Evolutionary conservation across 2,888 invertebrate species (phyloP).

Genomic region (Plagiodera versicolora): DNA sequence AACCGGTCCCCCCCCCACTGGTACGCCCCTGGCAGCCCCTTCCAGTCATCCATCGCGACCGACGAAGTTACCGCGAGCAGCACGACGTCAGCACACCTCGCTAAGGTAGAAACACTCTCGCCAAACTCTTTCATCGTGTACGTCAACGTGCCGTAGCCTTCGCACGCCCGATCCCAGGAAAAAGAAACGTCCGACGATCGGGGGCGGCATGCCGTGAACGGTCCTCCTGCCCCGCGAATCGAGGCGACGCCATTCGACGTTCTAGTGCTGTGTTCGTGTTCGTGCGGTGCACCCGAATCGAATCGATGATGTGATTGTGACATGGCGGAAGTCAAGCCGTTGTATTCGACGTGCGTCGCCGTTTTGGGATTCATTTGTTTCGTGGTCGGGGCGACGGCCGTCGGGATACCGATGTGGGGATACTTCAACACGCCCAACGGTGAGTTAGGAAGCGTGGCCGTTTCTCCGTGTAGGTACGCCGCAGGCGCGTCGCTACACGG

Average conservation of each 20-base stretch:
- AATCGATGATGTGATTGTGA: slow-evolving; percentile 42
- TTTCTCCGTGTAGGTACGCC: slow-evolving; percentile 2
- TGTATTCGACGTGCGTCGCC: slow-evolving; percentile 70
- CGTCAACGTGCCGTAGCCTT: too few relatives aligned
- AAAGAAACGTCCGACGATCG: too few relatives aligned
- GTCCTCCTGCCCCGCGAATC: too few relatives aligned
- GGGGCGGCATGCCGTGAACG: too few relatives aligned
- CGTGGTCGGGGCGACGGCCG: slow-evolving; percentile 79
- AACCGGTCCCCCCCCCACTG: not conserved
- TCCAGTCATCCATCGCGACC: slow-evolving; percentile 31
- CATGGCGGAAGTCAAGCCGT: slow-evolving; percentile 65
- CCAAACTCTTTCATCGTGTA: too few relatives aligned
- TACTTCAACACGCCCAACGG: slow-evolving; percentile 75
- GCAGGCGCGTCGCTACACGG: too few relatives aligned
- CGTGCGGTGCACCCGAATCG: too few relatives aligned
- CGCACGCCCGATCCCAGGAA: too few relatives aligned
- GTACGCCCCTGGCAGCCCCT: slow-evolving; percentile 34
- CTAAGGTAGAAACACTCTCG: too few relatives aligned
- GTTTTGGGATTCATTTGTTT: slow-evolving; percentile 77
- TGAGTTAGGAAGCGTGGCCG: slow-evolving; percentile 49
- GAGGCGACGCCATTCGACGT: too few relatives aligned
- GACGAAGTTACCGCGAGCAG: too few relatives aligned
- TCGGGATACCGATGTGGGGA: slow-evolving; percentile 86
- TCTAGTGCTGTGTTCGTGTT: too few relatives aligned
- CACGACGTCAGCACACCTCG: slow-evolving; percentile 46